Evolutionary conservation across 35 echinoderm and acorn worm genomes (phyloP).

Genomic region (Anneissia japonica): DNA sequence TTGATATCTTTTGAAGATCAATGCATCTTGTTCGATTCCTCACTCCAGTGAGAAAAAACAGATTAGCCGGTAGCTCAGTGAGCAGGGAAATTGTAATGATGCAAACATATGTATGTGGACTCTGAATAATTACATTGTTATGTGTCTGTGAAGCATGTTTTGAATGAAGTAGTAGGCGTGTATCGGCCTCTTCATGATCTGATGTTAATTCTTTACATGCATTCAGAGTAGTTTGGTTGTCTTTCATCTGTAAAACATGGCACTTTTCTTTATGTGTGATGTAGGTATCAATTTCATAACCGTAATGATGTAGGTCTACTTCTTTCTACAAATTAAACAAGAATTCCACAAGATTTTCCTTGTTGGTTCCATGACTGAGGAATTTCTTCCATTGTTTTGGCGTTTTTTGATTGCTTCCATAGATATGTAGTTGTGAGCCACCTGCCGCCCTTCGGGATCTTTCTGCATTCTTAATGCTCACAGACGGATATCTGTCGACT

Average conservation of each 20-base stretch:
- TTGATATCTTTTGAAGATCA: constrained; percentile 8
- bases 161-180: constrained; percentile 10
- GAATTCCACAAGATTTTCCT: constrained; percentile 7
- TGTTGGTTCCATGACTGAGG: constrained; percentile 5
- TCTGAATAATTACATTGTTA: neutral
- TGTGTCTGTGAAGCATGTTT: constrained; percentile 9
- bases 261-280: neutral
- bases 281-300: neutral
- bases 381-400: constrained; percentile 38
- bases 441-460: neutral
- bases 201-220: neutral
- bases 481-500: neutral
- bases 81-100: neutral
- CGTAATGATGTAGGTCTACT: neutral
- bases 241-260: neutral
- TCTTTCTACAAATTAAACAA: constrained; percentile 25
- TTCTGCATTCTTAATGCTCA: constrained; percentile 36
- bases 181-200: constrained; percentile 37
- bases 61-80: neutral
- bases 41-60: constrained; percentile 24
- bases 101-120: constrained; percentile 23
- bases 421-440: neutral
- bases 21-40: constrained; percentile 1
- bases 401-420: neutral
- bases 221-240: neutral